Evolutionary conservation across 1,140 invertebrate species (phyloP).

Genomic region (Ceratoteleas bidentatus): DNA sequence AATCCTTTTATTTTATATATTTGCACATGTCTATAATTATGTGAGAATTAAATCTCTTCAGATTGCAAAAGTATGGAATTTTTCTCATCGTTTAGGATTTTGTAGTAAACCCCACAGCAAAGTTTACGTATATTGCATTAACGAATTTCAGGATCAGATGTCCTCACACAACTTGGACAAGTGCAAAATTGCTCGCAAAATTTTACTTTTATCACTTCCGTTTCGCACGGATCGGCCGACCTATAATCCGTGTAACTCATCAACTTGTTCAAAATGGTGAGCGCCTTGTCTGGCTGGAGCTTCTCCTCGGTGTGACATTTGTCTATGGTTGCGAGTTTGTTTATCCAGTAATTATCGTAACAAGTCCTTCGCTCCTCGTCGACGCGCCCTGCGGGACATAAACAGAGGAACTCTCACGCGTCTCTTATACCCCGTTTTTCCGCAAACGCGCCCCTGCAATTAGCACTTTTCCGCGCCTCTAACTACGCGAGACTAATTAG

Average conservation of each 20-base stretch:
- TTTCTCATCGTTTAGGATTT: no score
- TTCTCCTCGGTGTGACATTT: constrained; percentile 45
- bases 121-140: no score
- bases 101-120: no score
- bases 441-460: constrained; percentile 26
- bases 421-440: constrained; percentile 32
- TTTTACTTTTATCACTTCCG: constrained; percentile 34
- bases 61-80: no score
- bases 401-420: constrained; percentile 45
- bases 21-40: no score
- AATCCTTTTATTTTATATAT: no score
- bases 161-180: no score
- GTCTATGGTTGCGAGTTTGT: constrained; percentile 49
- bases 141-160: no score
- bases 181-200: no score
- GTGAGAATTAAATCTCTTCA: no score
- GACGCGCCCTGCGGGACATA: constrained; percentile 36
- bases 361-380: constrained; percentile 33
- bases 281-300: constrained; percentile 22
- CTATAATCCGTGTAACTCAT: constrained; percentile 8
- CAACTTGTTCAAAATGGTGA: constrained; percentile 40
- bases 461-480: constrained; percentile 30
- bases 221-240: constrained; percentile 24
- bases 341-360: constrained; percentile 55
- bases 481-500: no score